Evolutionary conservation across 2,797 vertebrate species (phyloP).

Genomic region (Hafferia zeledoni): DNA sequence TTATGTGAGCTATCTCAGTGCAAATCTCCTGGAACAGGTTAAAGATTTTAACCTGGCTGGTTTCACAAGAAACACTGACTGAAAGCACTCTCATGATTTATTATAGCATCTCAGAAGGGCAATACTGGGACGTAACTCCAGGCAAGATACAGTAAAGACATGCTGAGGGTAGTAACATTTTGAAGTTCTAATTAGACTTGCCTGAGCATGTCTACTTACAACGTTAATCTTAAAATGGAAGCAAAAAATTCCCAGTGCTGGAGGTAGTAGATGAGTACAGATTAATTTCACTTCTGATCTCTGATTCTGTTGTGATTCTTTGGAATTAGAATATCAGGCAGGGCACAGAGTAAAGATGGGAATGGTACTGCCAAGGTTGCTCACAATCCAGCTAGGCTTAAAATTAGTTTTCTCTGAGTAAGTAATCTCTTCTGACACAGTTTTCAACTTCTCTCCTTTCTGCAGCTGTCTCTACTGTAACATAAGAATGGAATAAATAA

Average conservation of each 20-base stretch:
- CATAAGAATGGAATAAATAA: conserved; percentile 61
- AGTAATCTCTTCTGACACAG: conserved; percentile 57
- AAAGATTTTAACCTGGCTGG: not conserved
- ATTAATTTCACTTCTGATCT: not conserved
- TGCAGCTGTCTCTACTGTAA: conserved; percentile 68
- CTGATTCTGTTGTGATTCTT: conserved; percentile 26
- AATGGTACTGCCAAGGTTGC: not conserved
- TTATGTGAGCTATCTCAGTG: not conserved
- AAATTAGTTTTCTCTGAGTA: conserved; percentile 48
- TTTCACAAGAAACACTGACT: not conserved
- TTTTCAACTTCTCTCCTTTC: conserved; percentile 61
- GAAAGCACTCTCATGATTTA: not conserved
- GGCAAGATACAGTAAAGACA: not conserved
- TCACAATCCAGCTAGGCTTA: conserved; percentile 6
- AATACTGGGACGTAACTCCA: not conserved
- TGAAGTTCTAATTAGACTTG: conserved; percentile 47
- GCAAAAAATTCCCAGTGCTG: not conserved
- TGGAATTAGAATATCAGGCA: conserved; percentile 16
- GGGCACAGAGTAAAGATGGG: not conserved
- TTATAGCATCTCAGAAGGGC: not conserved
- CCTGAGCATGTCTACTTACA: conserved; percentile 20
- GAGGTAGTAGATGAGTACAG: not conserved
- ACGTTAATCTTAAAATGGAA: not conserved
- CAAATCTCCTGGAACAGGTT: not conserved
- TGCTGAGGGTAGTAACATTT: not conserved